phyloP scores from a whole-genome alignment of 2,113 vertebrate species.

The Brachionichthys hirsutus region DNA sequence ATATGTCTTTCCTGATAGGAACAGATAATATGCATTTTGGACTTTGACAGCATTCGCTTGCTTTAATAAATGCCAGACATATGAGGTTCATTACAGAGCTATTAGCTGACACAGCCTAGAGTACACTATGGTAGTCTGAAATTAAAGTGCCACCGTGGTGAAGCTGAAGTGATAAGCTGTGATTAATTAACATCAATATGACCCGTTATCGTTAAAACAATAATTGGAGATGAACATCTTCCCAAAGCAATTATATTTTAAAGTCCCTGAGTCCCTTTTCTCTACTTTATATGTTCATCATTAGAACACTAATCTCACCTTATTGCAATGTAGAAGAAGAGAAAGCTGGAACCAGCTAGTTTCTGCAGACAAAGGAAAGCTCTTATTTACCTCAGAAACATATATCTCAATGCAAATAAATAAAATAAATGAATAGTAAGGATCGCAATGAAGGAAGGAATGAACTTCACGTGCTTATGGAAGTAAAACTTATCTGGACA shows the following conservation, averaged over 20 bases:
- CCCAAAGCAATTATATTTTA: conserved; percentile 33
- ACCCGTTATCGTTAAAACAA: conserved; percentile 53
- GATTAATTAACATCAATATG: conserved; percentile 69
- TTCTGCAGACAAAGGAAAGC: too few species aligned
- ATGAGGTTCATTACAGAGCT: conserved; percentile 55
- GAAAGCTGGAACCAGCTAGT: not conserved
- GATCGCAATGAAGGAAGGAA: too few species aligned
- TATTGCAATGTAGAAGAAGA: not conserved
- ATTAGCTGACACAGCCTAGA: conserved; percentile 47
- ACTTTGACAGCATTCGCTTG: conserved; percentile 15
- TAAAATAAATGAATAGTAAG: too few species aligned
- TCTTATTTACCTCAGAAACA: not conserved
- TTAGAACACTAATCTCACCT: not conserved
- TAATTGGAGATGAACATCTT: conserved; percentile 66
- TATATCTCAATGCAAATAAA: not conserved
- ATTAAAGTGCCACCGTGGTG: conserved; percentile 64
- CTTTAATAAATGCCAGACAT: conserved; percentile 60
- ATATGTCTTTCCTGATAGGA: conserved; percentile 29
- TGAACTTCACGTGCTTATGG: too few species aligned
- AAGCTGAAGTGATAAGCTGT: conserved; percentile 57
- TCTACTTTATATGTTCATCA: conserved; percentile 5
- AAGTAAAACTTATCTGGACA: too few species aligned
- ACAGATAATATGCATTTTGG: conserved; percentile 37
- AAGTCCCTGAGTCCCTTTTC: conserved; percentile 13
- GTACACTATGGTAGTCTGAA: conserved; percentile 31